Evolutionary conservation across 2,888 invertebrate genomes (phyloP).

Genomic region (Dexiosoma caninum): DNA sequence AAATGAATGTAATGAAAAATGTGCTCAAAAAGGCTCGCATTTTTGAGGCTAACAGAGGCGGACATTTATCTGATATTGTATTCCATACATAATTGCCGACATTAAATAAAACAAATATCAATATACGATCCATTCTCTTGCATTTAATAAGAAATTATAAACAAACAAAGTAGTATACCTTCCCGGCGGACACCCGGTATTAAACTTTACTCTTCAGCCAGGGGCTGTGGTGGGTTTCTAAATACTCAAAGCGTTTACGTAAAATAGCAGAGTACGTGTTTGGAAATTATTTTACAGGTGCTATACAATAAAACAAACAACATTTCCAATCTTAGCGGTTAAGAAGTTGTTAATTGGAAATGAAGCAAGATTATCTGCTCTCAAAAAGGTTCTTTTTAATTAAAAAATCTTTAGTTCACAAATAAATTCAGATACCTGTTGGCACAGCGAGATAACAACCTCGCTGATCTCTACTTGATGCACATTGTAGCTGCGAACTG

Average conservation of each 20-base stretch:
- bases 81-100: no score
- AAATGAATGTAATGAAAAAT: no score
- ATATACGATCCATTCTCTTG: no score
- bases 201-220: not conserved
- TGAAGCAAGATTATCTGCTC: not conserved
- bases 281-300: slow-evolving; percentile 14
- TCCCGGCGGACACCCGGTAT: no score
- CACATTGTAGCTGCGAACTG: slow-evolving; percentile 76
- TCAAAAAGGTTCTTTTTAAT: not conserved
- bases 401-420: not conserved
- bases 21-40: no score
- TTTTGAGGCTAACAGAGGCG: no score
- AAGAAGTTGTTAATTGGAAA: not conserved
- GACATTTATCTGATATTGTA: no score
- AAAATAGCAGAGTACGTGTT: slow-evolving; percentile 1
- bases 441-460: slow-evolving; percentile 83
- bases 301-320: not conserved
- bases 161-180: no score
- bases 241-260: slow-evolving; percentile 13
- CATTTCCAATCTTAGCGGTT: slow-evolving; percentile 7
- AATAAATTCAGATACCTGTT: slow-evolving; percentile 77
- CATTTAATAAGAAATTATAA: no score
- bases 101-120: no score
- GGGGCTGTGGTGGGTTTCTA: no score
- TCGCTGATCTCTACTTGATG: slow-evolving; percentile 80